Evolutionary conservation across 2,113 vertebrate genomes (phyloP).

Genomic region (Lynx canadensis): DNA sequence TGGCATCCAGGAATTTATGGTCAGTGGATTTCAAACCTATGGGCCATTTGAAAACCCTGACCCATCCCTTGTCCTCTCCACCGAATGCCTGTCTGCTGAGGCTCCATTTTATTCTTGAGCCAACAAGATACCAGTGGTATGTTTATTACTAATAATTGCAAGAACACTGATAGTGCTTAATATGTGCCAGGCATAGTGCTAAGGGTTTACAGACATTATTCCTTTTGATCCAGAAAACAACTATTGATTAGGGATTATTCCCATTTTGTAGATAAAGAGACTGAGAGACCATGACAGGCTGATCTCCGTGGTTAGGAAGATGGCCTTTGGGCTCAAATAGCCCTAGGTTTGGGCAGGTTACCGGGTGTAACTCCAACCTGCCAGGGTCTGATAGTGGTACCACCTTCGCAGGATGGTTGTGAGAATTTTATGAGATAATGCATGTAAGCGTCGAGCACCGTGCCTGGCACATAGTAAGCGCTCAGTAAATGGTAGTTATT

Average conservation of each 20-base stretch:
- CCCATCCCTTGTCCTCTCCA: neutral
- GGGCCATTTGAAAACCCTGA: neutral
- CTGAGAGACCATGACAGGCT: neutral
- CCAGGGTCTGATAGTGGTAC: neutral
- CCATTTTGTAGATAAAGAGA: neutral
- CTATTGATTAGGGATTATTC: neutral
- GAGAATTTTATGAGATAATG: neutral
- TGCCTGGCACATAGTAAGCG: neutral
- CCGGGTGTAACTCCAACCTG: neutral
- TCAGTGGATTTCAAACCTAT: neutral
- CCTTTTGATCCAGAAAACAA: neutral
- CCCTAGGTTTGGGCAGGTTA: neutral
- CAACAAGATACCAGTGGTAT: neutral
- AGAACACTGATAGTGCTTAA: constrained; percentile 3
- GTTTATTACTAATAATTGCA: neutral
- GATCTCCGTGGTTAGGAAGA: neutral
- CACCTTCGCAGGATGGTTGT: neutral
- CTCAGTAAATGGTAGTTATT: neutral
- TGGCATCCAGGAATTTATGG: neutral
- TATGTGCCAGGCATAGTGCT: neutral
- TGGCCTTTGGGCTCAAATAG: neutral
- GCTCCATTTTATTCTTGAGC: neutral
- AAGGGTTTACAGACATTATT: neutral
- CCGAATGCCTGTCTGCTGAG: neutral
- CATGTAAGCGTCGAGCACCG: neutral